Base-by-base conservation (phyloP, 2,888 invertebrate genomes). In the Trypoxylon attenuatum region DNA sequence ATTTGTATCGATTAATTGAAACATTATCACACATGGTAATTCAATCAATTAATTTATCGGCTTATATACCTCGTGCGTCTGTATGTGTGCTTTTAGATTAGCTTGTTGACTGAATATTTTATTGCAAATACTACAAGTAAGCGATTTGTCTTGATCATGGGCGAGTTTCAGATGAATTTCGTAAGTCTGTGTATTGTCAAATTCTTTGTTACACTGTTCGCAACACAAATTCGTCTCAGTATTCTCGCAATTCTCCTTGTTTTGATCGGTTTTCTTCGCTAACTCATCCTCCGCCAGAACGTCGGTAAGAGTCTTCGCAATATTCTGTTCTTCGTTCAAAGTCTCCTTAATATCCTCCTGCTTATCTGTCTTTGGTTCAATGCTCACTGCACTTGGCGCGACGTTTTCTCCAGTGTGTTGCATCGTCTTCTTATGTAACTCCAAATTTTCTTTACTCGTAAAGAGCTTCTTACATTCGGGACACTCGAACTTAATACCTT, bases 401-500 rank as follows among this genome's bases (percentile, higher is more conserved):
- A 88, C 77, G 5, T 87, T 88, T 74, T 90, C 89, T 0, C 91
- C 92, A 5, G 70, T 76, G 77, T 93, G 93, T 0, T 86, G 86
- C 0, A 86, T 84, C 49, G 88, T 84, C 55, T 87, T 85, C 81
- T 92, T 92, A 85, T 94, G 93, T 13, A 88, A 78, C 16, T 86
- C 86, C 70, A 92, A 88, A 47, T 83, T 84, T 2, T 89, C 86
- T 61, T 90, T 88, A 1, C 88, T 89, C 6, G 87, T 80, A 81
- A 90, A 91, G 25, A 85, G 81, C 23, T 84, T 83, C 8, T 85
- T 82, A 77, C 92, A 92, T 56, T 88, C 84, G 0, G 69, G 83
- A 83, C 93, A 93, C 76, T 90, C 90, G 82, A 90, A 92, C 51
- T 88, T 87, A 13, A 91, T 89, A 13, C 89, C 89, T 59, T 91